These are phyloP conservation scores for Schizopygopsis pylzovi DNA, from an alignment of 2,797 vertebrate genomes.

Conservation along the genomic window DNA sequence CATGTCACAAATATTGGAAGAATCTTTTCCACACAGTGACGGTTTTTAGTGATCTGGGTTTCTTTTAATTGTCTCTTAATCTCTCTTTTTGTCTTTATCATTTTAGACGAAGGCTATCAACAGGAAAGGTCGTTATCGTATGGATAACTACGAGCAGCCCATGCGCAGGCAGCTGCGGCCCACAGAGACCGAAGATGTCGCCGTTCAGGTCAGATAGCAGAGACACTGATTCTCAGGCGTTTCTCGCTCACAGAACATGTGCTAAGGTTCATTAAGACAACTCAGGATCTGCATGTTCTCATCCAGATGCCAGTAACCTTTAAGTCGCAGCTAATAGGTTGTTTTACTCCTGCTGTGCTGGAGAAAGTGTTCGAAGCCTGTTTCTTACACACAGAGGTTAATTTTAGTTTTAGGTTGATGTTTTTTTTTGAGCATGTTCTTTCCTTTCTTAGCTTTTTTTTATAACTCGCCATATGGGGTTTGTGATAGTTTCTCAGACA, in stretches of 20 bases:
- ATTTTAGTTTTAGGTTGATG: too few species aligned
- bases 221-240: conserved; percentile 47
- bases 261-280: conserved; percentile 48
- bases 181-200: conserved; percentile 86
- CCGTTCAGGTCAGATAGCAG: conserved; percentile 87
- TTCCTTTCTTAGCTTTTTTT: conserved; percentile 29
- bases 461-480: not conserved
- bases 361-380: conserved; percentile 2
- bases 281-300: conserved; percentile 57
- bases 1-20: not conserved
- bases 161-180: conserved; percentile 81
- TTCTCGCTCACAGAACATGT: conserved; percentile 41
- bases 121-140: conserved; percentile 92
- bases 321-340: conserved; percentile 42
- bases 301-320: conserved; percentile 53
- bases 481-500: conserved; percentile 32
- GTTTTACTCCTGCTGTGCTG: conserved; percentile 5
- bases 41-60: not conserved
- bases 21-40: not conserved
- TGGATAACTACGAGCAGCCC: conserved; percentile 90
- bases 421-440: not conserved
- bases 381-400: not conserved
- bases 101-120: conserved; percentile 91
- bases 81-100: conserved; percentile 35
- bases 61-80: not conserved